Base-by-base conservation (phyloP, 2,797 vertebrate genomes). In the Pseudochaenichthys georgianus region DNA sequence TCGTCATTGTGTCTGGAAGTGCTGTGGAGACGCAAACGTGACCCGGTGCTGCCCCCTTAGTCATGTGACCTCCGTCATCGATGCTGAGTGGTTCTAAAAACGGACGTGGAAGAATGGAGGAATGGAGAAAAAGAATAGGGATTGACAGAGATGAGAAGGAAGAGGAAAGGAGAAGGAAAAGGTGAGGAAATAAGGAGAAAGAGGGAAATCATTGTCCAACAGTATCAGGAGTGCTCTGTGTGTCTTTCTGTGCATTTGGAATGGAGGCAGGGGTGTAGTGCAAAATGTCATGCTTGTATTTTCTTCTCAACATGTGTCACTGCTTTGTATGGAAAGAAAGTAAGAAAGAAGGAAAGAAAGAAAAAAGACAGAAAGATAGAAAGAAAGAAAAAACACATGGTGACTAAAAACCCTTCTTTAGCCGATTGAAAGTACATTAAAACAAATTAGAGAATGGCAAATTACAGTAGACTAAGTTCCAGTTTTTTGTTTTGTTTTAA, bases 41-140 rank as follows among this genome's bases (percentile, higher is more conserved):
- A 95, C 95, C 95, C 95, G 91, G 90, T 68, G 93, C 85, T 95
- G 92, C 73, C 80, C 83, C 94, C 93, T 93, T 91, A 95, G 95
- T 99, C 98, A 99, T 96, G 98, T 99, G 89, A 99, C 98, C 96
- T 99, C 98, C n/a, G 97, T 99, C 97, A 99, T 99, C 75, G 97
- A 99, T 63, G 97, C 96, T 54, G 97, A 98, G 93, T 99, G 98
- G 93, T 99, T 99, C 98, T 99, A 94, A 65, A 93, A 91, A 77
- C 66, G 69, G 67, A 77, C 0, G 80, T 51, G 68, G 63, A 28
- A 50, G 63, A 46, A 58, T 38, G 71, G 43, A 52, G 46, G 46
- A 8, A 47, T 6, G 52, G 52, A 53, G 16, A 13, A 13, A 10
- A 21, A 52, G 65, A n/a, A 21, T 17, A 38, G 58, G 31, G 47